A percentile compares a stretch with the other conserved stretches of the same genome.
Conservation (phyloP, 1,140 invertebrate species). For the Periplaneta americana region DNA sequence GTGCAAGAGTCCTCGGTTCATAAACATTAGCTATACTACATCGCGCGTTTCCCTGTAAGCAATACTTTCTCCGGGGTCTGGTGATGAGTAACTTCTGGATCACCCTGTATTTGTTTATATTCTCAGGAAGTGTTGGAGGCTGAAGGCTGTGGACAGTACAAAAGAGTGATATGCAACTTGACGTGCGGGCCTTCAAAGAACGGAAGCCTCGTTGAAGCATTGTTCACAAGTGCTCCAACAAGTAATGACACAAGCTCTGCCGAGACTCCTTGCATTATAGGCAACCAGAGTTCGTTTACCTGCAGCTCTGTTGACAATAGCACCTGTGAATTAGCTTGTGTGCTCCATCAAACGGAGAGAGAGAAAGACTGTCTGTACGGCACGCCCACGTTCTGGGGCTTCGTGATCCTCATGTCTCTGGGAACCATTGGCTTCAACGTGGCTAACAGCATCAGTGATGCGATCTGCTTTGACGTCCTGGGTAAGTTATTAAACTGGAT, state of each 20-base stretch:
- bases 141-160: neutral
- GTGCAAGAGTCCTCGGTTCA: too few relatives aligned
- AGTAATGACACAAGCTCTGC: neutral
- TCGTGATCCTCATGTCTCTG: constrained; percentile 60
- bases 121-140: neutral
- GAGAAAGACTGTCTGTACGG: constrained; percentile 41
- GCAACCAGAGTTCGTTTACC: neutral
- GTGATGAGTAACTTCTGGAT: too few relatives aligned
- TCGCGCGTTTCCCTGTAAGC: too few relatives aligned
- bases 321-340: neutral
- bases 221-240: neutral
- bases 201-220: neutral
- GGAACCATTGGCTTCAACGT: constrained; percentile 73
- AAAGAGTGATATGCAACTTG: neutral
- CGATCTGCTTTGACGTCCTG: constrained; percentile 73
- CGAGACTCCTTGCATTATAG: neutral
- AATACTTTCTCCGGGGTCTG: too few relatives aligned
- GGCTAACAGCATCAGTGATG: constrained; percentile 68
- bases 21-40: too few relatives aligned
- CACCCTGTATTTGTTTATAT: neutral
- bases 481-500: constrained; percentile 41
- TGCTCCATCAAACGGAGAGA: neutral
- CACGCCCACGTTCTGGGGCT: constrained; percentile 60
- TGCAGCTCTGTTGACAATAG: constrained; percentile 16
- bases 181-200: neutral